Base-by-base conservation (phyloP, 2,113 vertebrate genomes). In the Rhinoderma darwinii region DNA sequence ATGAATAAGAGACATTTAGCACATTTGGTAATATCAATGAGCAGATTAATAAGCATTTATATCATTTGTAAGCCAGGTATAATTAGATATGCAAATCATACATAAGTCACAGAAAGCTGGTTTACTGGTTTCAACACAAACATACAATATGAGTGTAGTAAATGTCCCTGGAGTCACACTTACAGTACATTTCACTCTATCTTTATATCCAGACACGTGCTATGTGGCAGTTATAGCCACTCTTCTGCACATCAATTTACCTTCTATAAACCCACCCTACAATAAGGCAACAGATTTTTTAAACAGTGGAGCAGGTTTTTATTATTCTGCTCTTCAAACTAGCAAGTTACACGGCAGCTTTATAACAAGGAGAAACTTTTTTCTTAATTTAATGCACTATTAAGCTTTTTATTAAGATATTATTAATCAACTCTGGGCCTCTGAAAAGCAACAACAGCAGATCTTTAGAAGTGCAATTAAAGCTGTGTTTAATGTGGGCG, bases 401-500 rank as follows among this genome's bases (percentile, higher is more conserved):
- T 92, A 92, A 91, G 66, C 88, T 89, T 91, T 90, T 92, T 91
- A 87, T 91, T 90, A 91, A 92, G 89, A 88, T 88, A 88, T 91
- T 89, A 92, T 91, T 92, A 93, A 92, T 92, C 90, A 93, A 91
- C 88, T 59, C 84, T 89, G 80, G 89, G 82, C 47, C 43, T 88
- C 68, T 32, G 90, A 91, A 93, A 92, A 90, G 84, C 86, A 91
- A 88, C 91, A 92, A 75, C 66, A 92, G 84, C 85, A 91, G 85
- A 89, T 90, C 72, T 91, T 90, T 74, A 84, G 86, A 92, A 89
- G 8, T 86, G 89, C 89, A 89, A 91, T 91, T 92, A 92, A 92
- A 92, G 66, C 86, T 90, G 85, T 88, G 84, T 90, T 91, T 93
- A 92, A 92, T 92, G 88, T 89, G 56, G 73, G 85, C 89, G 68